A percentile compares a stretch with the other conserved stretches of the same genome.
phyloP scores from a whole-genome alignment of 2,888 invertebrate species.

The Theodoxus fluviatilis region DNA sequence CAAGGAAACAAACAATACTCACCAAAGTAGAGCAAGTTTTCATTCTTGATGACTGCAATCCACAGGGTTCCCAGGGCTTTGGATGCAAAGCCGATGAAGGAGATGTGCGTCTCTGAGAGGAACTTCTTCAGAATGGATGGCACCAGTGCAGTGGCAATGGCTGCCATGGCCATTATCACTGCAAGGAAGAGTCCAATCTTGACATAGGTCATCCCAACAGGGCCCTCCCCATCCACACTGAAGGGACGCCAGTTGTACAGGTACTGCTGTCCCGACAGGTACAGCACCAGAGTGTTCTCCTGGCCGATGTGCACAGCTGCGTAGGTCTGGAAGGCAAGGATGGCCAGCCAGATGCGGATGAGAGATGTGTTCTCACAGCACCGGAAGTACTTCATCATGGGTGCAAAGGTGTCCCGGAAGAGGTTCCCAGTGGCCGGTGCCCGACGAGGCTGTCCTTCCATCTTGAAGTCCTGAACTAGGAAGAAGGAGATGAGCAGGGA shows the following conservation, averaged over 20 bases:
- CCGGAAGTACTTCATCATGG: conserved; percentile 51
- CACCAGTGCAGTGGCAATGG: conserved; percentile 50
- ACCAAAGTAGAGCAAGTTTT: conserved; percentile 58
- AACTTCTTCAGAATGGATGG: conserved; percentile 50
- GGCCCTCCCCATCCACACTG: conserved; percentile 41
- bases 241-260: conserved; percentile 30
- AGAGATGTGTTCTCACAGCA: conserved; percentile 51
- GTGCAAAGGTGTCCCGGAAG: conserved; percentile 52
- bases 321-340: conserved; percentile 61
- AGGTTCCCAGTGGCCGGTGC: conserved; percentile 44
- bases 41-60: conserved; percentile 59
- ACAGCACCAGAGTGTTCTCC: conserved; percentile 59
- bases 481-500: conserved; percentile 57
- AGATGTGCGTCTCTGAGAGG: conserved; percentile 52
- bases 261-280: conserved; percentile 52
- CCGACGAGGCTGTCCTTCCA: conserved; percentile 30
- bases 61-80: conserved; percentile 62
- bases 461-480: conserved; percentile 50
- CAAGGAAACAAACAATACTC: conserved; percentile 34
- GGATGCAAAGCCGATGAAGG: conserved; percentile 57
- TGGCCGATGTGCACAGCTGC: conserved; percentile 64
- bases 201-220: too few species aligned
- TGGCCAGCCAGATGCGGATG: conserved; percentile 60
- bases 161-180: conserved; percentile 55
- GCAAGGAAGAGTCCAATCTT: conserved; percentile 55